A percentile compares a stretch with the other conserved stretches of the same genome.
These are phyloP conservation scores for Syncerus caffer DNA, from an alignment of 2,797 vertebrate species.

Conservation along the genomic window DNA sequence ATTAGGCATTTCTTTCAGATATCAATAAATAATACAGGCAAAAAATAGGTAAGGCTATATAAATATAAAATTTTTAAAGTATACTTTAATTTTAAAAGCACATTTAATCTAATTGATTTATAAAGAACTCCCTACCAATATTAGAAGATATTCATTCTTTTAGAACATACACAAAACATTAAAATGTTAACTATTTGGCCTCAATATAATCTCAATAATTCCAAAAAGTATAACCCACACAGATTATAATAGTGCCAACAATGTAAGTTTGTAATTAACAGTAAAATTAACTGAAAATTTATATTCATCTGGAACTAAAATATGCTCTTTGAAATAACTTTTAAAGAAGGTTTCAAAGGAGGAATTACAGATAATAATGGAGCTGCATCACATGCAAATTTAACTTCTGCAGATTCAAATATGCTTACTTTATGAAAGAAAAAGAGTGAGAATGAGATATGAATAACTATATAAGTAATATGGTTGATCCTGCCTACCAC, in stretches of 20 bases:
- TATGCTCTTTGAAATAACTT: slow-evolving; percentile 32
- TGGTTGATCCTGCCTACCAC: neutral
- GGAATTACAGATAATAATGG: slow-evolving; percentile 3
- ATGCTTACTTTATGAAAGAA: neutral
- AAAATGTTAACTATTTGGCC: neutral
- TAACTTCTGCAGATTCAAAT: slow-evolving; percentile 7
- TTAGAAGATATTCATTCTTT: neutral
- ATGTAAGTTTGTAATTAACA: neutral
- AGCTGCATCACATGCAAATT: slow-evolving; percentile 6
- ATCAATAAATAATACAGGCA: neutral
- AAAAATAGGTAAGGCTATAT: neutral
- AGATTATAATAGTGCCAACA: neutral
- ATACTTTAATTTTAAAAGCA: neutral
- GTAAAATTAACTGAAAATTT: slow-evolving; percentile 23
- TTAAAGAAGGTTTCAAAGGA: neutral
- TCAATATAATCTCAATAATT: neutral
- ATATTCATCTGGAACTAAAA: neutral
- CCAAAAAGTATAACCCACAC: neutral
- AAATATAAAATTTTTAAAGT: neutral
- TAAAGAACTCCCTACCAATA: neutral
- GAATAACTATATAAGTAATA: slow-evolving; percentile 51
- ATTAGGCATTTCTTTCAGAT: neutral
- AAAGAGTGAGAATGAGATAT: neutral
- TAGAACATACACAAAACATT: neutral
- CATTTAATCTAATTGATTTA: neutral